phyloP scores from a whole-genome alignment of 2,113 vertebrate genomes.

The Urocolius indicus region DNA sequence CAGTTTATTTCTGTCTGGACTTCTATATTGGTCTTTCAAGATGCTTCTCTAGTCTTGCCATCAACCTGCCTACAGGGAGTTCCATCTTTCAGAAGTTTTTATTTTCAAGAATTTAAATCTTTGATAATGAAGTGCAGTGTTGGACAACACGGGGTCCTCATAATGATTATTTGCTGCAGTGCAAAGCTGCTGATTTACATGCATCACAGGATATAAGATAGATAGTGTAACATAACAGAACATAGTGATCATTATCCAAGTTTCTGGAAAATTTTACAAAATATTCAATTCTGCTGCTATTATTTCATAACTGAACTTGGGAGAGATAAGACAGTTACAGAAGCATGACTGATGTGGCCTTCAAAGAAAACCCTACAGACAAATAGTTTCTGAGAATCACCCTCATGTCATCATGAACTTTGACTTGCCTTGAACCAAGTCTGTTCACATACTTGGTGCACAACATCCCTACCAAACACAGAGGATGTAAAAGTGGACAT shows the following conservation, averaged over 20 bases:
- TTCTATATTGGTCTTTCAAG: background rate
- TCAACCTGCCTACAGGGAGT: background rate
- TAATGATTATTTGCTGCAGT: background rate
- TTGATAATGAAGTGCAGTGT: background rate
- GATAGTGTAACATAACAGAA: background rate
- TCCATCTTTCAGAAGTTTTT: background rate
- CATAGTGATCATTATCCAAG: background rate
- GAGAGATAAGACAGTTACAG: background rate
- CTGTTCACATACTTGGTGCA: accelerated
- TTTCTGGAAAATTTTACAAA: background rate
- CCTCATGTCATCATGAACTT: background rate
- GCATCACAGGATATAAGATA: background rate
- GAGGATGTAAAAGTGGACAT: background rate
- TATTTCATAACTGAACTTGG: background rate
- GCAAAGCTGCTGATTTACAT: background rate
- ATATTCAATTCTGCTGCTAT: background rate
- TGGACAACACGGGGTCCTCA: background rate
- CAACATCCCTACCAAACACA: background rate
- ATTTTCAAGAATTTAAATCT: background rate
- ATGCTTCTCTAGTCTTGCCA: background rate
- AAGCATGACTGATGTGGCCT: background rate
- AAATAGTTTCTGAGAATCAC: background rate
- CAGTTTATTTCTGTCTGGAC: background rate
- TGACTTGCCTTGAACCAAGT: background rate
- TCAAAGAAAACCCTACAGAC: background rate